Conservation (phyloP, 2,113 vertebrate genomes). For the Pachyramphus minor region DNA sequence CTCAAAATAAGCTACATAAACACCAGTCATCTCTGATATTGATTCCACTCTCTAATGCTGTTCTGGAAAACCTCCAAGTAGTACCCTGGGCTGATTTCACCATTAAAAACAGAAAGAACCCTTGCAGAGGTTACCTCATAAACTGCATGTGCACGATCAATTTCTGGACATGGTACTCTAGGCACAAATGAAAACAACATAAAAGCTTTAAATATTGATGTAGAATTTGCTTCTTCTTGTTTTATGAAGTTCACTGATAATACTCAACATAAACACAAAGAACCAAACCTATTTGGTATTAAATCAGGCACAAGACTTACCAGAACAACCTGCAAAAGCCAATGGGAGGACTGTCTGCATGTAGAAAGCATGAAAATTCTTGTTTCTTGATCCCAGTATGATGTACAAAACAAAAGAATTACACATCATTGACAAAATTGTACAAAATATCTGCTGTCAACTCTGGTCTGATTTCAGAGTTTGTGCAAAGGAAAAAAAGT, state of each 20-base stretch:
- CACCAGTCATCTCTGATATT: neutral
- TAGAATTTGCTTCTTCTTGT: neutral
- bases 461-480: neutral
- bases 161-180: neutral
- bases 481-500: neutral
- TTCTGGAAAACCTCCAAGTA: neutral
- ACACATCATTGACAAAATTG: neutral
- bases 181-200: neutral
- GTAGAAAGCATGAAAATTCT: neutral
- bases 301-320: neutral
- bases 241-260: neutral
- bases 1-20: neutral
- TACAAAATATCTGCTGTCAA: neutral
- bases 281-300: neutral
- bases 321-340: neutral
- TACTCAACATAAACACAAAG: neutral
- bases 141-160: neutral
- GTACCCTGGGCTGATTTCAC: neutral
- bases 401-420: neutral
- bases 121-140: neutral
- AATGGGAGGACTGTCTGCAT: neutral
- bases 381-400: neutral
- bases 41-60: neutral
- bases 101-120: neutral
- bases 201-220: neutral